Conservation (phyloP, 2,113 vertebrate species). For the Epinephelus fuscoguttatus region DNA sequence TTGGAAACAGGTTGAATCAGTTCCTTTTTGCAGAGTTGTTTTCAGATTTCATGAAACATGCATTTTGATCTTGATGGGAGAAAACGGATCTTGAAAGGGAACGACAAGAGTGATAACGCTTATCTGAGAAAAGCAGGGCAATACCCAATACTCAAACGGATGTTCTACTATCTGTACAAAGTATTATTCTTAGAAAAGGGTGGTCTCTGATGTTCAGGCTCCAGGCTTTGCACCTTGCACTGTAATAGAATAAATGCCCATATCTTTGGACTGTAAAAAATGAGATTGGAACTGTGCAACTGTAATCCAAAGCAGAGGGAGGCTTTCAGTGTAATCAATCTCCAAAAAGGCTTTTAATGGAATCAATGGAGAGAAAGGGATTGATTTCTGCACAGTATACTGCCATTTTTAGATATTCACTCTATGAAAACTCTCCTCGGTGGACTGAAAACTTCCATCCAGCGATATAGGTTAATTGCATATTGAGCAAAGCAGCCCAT, state of each 20-base stretch:
- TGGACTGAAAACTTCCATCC: constrained; percentile 72
- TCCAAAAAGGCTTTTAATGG: constrained; percentile 87
- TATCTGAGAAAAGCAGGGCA: constrained; percentile 67
- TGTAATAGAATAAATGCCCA: constrained; percentile 80
- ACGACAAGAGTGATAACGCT: constrained; percentile 69
- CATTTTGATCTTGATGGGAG: constrained; percentile 68
- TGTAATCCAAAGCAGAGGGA: constrained; percentile 80
- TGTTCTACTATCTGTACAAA: constrained; percentile 69
- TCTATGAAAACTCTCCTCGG: constrained; percentile 77
- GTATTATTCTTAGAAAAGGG: constrained; percentile 67
- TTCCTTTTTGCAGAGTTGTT: constrained; percentile 31
- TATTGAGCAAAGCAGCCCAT: constrained; percentile 78
- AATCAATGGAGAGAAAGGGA: constrained; percentile 84
- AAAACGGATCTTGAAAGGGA: constrained; percentile 64
- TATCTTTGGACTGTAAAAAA: constrained; percentile 76
- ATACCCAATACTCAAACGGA: constrained; percentile 63
- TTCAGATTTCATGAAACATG: constrained; percentile 49
- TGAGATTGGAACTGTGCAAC: constrained; percentile 72
- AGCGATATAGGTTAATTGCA: constrained; percentile 82
- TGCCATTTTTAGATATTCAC: constrained; percentile 83
- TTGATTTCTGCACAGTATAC: constrained; percentile 79
- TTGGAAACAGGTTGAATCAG: constrained; percentile 26
- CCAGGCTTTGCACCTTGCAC: constrained; percentile 69
- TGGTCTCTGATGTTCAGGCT: constrained; percentile 69
- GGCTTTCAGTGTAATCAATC: constrained; percentile 86